Base-by-base conservation (phyloP, 2,797 vertebrate genomes). In the Rhinatrema bivittatum region DNA sequence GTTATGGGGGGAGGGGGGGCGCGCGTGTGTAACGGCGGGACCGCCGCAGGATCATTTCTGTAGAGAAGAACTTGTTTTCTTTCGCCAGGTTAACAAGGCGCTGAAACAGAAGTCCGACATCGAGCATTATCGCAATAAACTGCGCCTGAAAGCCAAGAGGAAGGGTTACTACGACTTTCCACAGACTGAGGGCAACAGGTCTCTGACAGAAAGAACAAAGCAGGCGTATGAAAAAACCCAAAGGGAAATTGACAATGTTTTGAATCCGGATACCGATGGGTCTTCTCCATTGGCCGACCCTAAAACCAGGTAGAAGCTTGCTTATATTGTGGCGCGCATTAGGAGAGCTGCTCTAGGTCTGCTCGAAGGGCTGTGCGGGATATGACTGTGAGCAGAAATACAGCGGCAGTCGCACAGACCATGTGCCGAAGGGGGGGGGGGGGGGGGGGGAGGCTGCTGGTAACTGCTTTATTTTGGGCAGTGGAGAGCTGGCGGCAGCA, bases 21-120 rank as follows among this genome's bases (percentile, higher is more conserved):
- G n/a, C n/a, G n/a, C n/a, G n/a, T n/a, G n/a, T n/a, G n/a, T n/a
- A n/a, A n/a, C n/a, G n/a, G n/a, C n/a, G n/a, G n/a, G n/a, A n/a
- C n/a, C n/a, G n/a, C n/a, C n/a, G n/a, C n/a, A n/a, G n/a, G n/a
- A n/a, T n/a, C n/a, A n/a, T n/a, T n/a, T n/a, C n/a, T 28, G 19
- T 18, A 39, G 7, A 17, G 42, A 49, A 34, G 4, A 3, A 45
- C n/a, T 28, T 30, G 38, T 54, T 58, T 27, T 37, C 48, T 65
- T 36, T 17, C 15, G 39, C 28, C 66, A 99, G 95, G 90, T 97
- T 57, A 97, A 87, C 76, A 79, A 97, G 75, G 93, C 93, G 40
- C 78, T 97, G 62, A 99, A 97, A 63, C 95, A 99, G 84, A 97
- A 96, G 66, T 98, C 96, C 0, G 96, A 99, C 68, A 97, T 98